Evolutionary conservation across 35 echinoderm and acorn worm species (phyloP), one percentile per base, ranked within the genome.

Genomic region (Ophiothrix spiculata): DNA sequence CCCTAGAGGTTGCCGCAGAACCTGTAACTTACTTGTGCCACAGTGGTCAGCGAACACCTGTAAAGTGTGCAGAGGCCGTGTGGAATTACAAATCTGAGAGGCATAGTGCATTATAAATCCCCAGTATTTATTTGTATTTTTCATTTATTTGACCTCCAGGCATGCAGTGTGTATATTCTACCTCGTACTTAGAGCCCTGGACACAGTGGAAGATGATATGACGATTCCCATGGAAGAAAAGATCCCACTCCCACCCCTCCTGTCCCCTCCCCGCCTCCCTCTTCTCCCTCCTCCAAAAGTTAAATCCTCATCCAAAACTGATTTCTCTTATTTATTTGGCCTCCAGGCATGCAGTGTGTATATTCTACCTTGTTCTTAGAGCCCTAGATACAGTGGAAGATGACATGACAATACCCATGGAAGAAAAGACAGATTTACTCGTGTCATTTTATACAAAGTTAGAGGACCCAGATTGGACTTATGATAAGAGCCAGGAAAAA

Each of bases 141-240:
- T 28, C 74, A 28, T 75, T 75, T 75, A n/a, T n/a, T n/a, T n/a
- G n/a, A n/a, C 29, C 33, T 39, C 4, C 84, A 97, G 94, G 79
- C 94, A 97, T 75, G 94, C 94, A 11, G 94, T 97, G 15, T 97
- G 94, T 73, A 97, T 97, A 46, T 97, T 97, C 83, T 97, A 97
- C 90, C 46, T 97, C 86, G 90, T 97, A 31, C 78, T 97, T 40
- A 56, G 94, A 34, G 90, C 94, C 0, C 73, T 97, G 83, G 94
- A 97, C 64, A 97, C 90, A 0, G 90, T 97, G 23, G 94, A 97
- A 79, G 94, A 97, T 78, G 94, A 97, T 76, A 92, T 97, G 94
- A 92, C 90, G 0, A 92, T 92, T 45, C 86, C 87, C 4, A 28
- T 86, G 16, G 39, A 86, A 23, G 86, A 92, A 49, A 97, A 92